Evolutionary conservation across 2,888 invertebrate genomes (phyloP).

Genomic region (Serripes groenlandicus): DNA sequence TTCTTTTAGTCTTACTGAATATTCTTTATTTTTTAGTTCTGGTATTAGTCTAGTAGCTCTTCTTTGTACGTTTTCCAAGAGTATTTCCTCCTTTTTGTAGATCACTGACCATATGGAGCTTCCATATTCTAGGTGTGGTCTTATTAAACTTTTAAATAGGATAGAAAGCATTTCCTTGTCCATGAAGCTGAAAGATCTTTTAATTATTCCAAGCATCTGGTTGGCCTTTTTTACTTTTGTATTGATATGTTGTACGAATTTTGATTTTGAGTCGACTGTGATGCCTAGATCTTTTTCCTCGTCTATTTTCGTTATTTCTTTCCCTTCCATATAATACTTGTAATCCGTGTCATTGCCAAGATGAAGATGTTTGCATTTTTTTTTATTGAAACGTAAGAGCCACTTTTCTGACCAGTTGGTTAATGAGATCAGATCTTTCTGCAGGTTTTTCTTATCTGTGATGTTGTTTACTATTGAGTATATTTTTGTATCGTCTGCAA

Average conservation of each 20-base stretch:
- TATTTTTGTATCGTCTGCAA: conserved; percentile 3
- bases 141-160: not conserved
- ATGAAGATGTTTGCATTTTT: conserved; percentile 7
- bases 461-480: not conserved
- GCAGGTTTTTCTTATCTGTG: not conserved
- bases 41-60: not conserved
- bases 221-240: conserved; percentile 9
- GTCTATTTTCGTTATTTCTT: not conserved
- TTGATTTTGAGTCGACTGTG: not conserved
- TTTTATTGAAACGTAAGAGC: not conserved
- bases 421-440: not conserved
- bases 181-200: not conserved
- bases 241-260: not conserved
- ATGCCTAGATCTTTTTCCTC: conserved; percentile 11
- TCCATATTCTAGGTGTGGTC: not conserved
- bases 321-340: not conserved
- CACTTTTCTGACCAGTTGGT: conserved; percentile 3
- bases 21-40: not conserved
- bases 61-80: not conserved
- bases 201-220: not conserved
- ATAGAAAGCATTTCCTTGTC: conserved; percentile 2
- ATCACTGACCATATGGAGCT: not conserved
- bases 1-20: not conserved
- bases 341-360: not conserved
- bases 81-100: not conserved